A percentile compares a stretch with the other conserved stretches of the same genome.
These are phyloP conservation scores for Pachyseris speciosa DNA, from an alignment of 64 coral and sea anemone genomes.

Conservation along the genomic window DNA sequence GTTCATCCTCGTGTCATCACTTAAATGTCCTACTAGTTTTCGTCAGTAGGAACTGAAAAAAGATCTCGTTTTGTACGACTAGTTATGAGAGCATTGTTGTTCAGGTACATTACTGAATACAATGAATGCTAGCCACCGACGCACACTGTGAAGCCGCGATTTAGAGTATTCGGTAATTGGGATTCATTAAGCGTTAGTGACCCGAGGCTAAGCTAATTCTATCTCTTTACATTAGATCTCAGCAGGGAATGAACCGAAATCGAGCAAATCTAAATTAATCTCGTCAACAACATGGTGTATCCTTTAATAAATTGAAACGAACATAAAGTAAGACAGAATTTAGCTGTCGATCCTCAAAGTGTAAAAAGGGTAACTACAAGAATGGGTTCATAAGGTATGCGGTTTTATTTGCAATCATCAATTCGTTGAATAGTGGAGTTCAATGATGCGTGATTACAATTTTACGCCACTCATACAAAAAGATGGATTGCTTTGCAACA, in stretches of 20 bases:
- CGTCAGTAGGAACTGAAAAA: no score
- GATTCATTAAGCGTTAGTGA: neutral
- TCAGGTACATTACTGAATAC: neutral
- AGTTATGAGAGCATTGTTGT: neutral
- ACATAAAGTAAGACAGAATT: neutral
- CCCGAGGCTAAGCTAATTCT: neutral
- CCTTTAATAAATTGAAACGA: neutral
- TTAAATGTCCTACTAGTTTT: neutral
- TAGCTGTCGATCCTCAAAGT: neutral
- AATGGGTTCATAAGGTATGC: neutral
- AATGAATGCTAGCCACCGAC: neutral
- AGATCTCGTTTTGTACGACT: neutral
- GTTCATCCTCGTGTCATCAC: neutral
- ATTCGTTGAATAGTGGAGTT: neutral
- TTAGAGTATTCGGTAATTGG: neutral
- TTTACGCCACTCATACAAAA: no score
- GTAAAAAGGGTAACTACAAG: neutral
- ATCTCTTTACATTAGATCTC: neutral
- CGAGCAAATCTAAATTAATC: neutral
- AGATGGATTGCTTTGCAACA: no score
- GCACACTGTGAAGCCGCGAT: neutral
- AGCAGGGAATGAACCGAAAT: neutral
- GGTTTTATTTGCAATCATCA: neutral
- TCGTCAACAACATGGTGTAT: slow-evolving; percentile 4
- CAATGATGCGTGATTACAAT: no score